Evolutionary conservation across 2,113 vertebrate species (phyloP), one percentile per base, ranked within the genome.

Genomic region (Podarcis raffonei): DNA sequence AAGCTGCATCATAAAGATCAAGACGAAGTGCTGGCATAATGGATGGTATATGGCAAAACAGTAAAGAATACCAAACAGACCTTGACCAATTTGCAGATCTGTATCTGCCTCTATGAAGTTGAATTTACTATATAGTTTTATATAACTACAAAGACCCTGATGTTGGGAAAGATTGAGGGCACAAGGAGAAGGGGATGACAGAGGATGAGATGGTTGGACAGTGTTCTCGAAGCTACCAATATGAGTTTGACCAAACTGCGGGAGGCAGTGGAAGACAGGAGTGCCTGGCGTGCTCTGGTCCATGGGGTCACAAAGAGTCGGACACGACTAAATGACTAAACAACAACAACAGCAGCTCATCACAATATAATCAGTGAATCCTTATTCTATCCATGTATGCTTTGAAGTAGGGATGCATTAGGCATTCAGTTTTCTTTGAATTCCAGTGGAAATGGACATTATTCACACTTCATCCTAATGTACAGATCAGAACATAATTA

Each of bases 41-140:
- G 85, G 92, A 82, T 85, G 39, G 77, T 87, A 87, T 93, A 86
- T 92, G 87, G 92, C 90, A 89, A 89, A 16, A 87, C 74, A 91
- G 27, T 90, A 92, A 93, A 93, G 88, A 88, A 85, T 75, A 88
- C 91, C 59, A 16, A 89, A 87, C 80, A 89, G 93, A 93, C 94
- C 94, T 95, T 95, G 94, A 94, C 91, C 93, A 81, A 8, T 83
- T 69, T 81, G 69, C 23, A 89, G 66, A 4, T 0, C 0, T 87
- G 75, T 62, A 84, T 86, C 88, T 90, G 85, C 86, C 88, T 90
- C 85, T 82, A 93, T 89, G 59, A 77, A 92, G 85, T 27, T 87
- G 81, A 89, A 91, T 94, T 90, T 89, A 65, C 81, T 91, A 74
- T 83, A 53, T 82, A 83, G 69, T 91, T 85, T 83, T 82, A 88